Conservation (phyloP, 1,140 invertebrate species). For the Ganaspis sp. region DNA sequence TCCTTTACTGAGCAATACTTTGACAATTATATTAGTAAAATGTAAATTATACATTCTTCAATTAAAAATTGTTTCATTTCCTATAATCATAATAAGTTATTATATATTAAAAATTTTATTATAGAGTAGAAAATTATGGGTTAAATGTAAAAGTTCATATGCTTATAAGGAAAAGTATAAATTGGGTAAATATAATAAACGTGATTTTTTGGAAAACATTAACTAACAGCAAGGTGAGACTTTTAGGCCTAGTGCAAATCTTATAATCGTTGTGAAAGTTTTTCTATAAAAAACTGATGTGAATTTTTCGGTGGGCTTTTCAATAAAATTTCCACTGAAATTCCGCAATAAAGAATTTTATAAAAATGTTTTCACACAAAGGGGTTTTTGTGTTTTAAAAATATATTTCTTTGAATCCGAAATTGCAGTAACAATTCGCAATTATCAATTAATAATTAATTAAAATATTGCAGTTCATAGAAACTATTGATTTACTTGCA, state of each 20-base stretch:
- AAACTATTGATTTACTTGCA: neutral
- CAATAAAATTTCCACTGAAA: no score
- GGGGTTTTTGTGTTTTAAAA: no score
- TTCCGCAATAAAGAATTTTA: no score
- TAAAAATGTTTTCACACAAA: no score
- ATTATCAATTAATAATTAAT: neutral
- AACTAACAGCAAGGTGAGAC: neutral
- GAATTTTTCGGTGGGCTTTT: no score
- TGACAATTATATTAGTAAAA: neutral
- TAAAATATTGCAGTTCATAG: neutral
- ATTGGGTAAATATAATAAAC: neutral
- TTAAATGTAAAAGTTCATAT: neutral
- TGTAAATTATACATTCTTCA: neutral
- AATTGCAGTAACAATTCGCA: no score
- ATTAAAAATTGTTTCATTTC: neutral
- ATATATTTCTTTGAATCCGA: no score
- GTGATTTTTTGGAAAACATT: neutral
- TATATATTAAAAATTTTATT: neutral
- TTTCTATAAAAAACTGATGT: no score
- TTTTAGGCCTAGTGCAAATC: no score
- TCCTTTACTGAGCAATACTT: neutral
- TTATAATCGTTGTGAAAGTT: no score
- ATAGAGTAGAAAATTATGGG: neutral
- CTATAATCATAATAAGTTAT: neutral
- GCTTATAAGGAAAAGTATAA: neutral